Evolutionary conservation across 2,113 vertebrate genomes (phyloP).

Genomic region (Sceloporus undulatus): DNA sequence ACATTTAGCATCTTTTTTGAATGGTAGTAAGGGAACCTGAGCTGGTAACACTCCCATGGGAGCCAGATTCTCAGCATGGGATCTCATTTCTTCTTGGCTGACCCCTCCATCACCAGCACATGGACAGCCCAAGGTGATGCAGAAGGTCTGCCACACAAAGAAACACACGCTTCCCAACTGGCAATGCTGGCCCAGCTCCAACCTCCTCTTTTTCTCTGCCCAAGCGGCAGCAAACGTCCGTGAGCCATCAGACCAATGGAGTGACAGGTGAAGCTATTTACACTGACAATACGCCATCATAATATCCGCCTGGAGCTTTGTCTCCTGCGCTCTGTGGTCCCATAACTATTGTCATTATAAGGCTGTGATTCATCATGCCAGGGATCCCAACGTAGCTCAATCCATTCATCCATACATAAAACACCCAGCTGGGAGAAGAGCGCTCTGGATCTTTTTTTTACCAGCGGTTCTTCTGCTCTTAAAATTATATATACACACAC

Average conservation of each 20-base stretch:
- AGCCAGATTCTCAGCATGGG: not conserved
- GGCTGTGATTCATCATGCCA: slow-evolving; percentile 48
- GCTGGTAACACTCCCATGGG: not conserved
- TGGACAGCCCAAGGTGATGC: not conserved
- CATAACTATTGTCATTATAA: slow-evolving; percentile 43
- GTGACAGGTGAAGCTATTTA: slow-evolving; percentile 73
- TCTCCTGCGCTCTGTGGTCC: slow-evolving; percentile 31
- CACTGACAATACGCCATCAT: slow-evolving; percentile 60
- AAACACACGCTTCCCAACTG: not conserved
- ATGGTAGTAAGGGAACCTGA: not conserved
- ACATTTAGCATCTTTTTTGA: not conserved
- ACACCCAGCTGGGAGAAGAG: not conserved
- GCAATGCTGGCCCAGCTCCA: not conserved
- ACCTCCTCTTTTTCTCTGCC: not conserved
- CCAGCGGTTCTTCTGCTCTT: not conserved
- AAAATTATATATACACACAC: not conserved
- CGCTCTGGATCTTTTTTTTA: not conserved
- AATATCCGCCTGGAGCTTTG: slow-evolving; percentile 48
- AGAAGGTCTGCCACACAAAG: not conserved
- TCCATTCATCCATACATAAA: slow-evolving; percentile 42
- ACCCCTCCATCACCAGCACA: not conserved
- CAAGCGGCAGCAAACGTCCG: slow-evolving; percentile 32
- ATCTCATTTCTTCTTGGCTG: no score
- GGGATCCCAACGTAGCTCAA: slow-evolving; percentile 14
- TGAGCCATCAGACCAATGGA: slow-evolving; percentile 61